Evolutionary conservation across 2,113 vertebrate species (phyloP).

Genomic region (Crotalus tigris): DNA sequence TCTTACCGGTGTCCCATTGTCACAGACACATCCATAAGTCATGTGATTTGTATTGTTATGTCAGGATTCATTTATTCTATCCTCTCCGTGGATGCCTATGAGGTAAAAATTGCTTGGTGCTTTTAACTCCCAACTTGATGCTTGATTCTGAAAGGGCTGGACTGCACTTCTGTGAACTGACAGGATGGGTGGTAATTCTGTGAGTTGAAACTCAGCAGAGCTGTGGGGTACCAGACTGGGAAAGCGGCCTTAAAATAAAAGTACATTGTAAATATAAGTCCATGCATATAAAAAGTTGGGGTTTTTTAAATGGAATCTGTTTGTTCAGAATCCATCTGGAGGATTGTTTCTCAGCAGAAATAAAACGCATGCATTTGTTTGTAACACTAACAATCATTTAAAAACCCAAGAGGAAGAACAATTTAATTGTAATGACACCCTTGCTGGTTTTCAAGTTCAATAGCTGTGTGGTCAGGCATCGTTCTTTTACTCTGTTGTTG

Average conservation of each 20-base stretch:
- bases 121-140: neutral
- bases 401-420: slow-evolving; percentile 7
- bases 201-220: neutral
- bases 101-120: neutral
- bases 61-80: neutral
- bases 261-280: neutral
- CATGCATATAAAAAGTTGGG: neutral
- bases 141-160: neutral
- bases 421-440: neutral
- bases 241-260: neutral
- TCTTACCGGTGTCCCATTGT: neutral
- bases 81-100: neutral
- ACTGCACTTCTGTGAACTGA: neutral
- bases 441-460: slow-evolving; percentile 17
- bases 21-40: neutral
- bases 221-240: neutral
- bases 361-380: neutral
- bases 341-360: neutral
- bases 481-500: neutral
- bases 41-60: neutral
- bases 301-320: neutral
- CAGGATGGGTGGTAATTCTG: neutral
- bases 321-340: neutral
- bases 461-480: slow-evolving; percentile 7
- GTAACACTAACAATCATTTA: neutral